Conservation (phyloP, 2,888 invertebrate genomes). For the Microctonus aethiopoides region DNA sequence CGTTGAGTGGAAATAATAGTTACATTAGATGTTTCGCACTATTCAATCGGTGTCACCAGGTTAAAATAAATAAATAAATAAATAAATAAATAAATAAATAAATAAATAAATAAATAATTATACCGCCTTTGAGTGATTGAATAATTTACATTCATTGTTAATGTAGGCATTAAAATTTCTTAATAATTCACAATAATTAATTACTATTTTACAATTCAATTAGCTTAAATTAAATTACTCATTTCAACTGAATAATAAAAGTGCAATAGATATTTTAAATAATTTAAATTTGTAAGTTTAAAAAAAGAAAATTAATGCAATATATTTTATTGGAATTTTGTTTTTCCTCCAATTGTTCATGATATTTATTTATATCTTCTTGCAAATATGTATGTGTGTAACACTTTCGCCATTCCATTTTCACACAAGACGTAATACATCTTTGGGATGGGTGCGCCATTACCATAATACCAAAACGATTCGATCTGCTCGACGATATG, state of each 20-base stretch:
- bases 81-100: too few species aligned
- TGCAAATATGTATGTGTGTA: neutral
- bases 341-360: neutral
- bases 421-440: neutral
- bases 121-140: too few species aligned
- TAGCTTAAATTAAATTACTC: too few species aligned
- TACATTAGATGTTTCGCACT: conserved; percentile 9
- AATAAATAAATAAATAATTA: too few species aligned
- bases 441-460: neutral
- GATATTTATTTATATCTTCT: neutral
- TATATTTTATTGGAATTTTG: neutral
- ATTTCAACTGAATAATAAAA: too few species aligned
- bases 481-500: neutral
- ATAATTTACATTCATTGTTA: too few species aligned
- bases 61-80: conserved; percentile 16
- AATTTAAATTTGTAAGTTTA: too few species aligned
- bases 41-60: conserved; percentile 10
- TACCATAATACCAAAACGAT: conserved; percentile 17
- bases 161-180: too few species aligned
- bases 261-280: too few species aligned
- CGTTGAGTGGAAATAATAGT: neutral
- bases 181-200: too few species aligned
- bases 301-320: neutral
- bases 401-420: conserved; percentile 4
- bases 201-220: too few species aligned